Evolutionary conservation across 2,113 vertebrate genomes (phyloP), one percentile per base, ranked within the genome.

Genomic region (Xiphophorus couchianus): DNA sequence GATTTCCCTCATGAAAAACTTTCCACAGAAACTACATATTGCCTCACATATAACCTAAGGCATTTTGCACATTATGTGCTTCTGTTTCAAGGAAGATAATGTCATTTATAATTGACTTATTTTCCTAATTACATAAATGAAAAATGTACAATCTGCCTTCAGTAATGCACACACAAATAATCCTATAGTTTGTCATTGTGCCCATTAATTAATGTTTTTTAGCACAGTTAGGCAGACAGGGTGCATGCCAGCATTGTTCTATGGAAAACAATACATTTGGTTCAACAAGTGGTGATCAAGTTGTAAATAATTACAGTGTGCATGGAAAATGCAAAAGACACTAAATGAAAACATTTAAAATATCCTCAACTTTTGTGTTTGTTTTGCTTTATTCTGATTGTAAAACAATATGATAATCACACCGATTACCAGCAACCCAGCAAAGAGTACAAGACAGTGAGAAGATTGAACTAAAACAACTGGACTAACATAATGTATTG

Each of bases 121-220:
- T 17, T 62, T 4, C 29, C 9, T 9, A 14, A 44, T 62, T 48
- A 29, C 37, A 39, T 7, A 44, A 33, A n/a, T 29, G 12, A 29
- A 31, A 83, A 79, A 25, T 63, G 10, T 8, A 37, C 25, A 31
- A 63, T 22, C 51, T 5, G 22, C 25, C 3, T 6, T 76, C 25
- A 60, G 35, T 58, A 37, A 27, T 15, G 19, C 58, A 61, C 37
- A 66, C 66, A 72, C 62, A 69, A 71, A 76, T 80, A 10, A 63
- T 69, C 63, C 64, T 12, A 73, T 66, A 48, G 66, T 70, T 69
- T 35, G 9, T 71, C 54, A 62, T 12, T 69, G 33, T 44, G 30
- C 71, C 67, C 42, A 33, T 76, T 66, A 73, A 76, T 75, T 72
- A 27, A 33, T 65, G 63, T 68, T 84, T 86, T 71, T 74, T 74